These are phyloP conservation scores for Heptranchias perlo DNA, from an alignment of 2,113 vertebrate genomes.

Conservation along the genomic window DNA sequence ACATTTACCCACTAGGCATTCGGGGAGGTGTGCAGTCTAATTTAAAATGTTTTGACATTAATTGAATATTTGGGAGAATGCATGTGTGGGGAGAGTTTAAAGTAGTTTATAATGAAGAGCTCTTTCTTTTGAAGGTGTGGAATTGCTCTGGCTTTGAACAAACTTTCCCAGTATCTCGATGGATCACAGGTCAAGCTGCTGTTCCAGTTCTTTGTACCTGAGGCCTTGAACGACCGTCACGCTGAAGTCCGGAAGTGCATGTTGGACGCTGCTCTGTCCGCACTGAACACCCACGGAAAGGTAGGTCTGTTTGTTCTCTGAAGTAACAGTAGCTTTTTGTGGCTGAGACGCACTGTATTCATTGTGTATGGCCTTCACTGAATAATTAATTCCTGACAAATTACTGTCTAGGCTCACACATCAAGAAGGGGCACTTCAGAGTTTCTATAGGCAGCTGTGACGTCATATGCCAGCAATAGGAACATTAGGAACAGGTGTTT, in stretches of 20 bases:
- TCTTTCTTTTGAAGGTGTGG: slow-evolving; percentile 69
- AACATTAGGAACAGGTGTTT: not conserved
- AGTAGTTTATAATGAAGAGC: not conserved
- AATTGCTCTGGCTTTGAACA: slow-evolving; percentile 87
- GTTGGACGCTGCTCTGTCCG: slow-evolving; percentile 88
- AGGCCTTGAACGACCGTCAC: slow-evolving; percentile 91
- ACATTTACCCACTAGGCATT: not conserved
- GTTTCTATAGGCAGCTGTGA: not conserved
- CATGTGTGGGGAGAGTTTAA: not conserved
- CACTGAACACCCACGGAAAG: slow-evolving; percentile 92
- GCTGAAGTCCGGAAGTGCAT: slow-evolving; percentile 89
- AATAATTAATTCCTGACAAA: not conserved
- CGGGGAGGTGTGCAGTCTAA: not conserved
- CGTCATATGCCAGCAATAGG: not conserved
- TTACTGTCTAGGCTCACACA: not conserved
- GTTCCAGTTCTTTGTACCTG: slow-evolving; percentile 92
- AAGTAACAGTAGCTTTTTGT: not conserved
- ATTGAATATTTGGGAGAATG: not conserved
- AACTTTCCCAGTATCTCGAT: slow-evolving; percentile 81
- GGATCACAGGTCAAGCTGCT: slow-evolving; percentile 88
- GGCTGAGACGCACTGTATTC: not conserved
- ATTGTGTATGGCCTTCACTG: not conserved
- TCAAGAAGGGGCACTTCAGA: not conserved
- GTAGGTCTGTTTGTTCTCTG: slow-evolving; percentile 52
- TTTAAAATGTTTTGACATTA: not conserved